Base-by-base conservation (phyloP, 2,888 invertebrate genomes). In the Dorcus hopei region DNA sequence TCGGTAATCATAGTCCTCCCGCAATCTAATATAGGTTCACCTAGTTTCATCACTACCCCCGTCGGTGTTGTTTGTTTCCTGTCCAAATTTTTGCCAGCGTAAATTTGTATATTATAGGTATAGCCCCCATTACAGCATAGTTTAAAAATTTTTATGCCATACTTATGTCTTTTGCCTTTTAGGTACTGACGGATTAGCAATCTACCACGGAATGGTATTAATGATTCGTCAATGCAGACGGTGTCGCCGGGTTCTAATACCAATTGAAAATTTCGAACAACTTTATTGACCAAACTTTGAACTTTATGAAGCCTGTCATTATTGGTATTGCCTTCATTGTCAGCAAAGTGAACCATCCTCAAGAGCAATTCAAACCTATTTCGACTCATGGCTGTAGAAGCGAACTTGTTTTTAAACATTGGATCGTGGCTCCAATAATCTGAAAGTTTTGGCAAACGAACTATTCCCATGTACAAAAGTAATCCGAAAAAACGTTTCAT, bases 371-470 rank as follows among this genome's bases (percentile, higher is more conserved):
- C 64, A 50, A 65, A 65, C 38, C 64, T 41, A 41, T 65, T 65
- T 54, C 61, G 41, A 49, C 54, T 54, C 61, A 65, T 65, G 43
- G 57, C 53, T 38, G 55, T 41, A 47, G 52, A 26, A 47, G 63
- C 53, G 53, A 65, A 62, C 14, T 58, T 49, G 56, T 52, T 58
- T 47, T 53, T 52, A 52, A 60, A 66, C 53, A 59, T 50, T 47
- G 52, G 49, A 11, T 68, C 63, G 52, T 54, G 64, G 53, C 64
- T 67, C 67, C 72, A 72, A 66, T 71, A 70, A 53, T 61, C 59
- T 38, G 52, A 43, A 42, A 70, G 26, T 51, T 52, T 58, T 61
- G 67, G 67, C 50, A 65, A 52, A 47, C 54, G 51, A 49, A 62
- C 65, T 43, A 69, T 54, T 14, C 67, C 65, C 68, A 71, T 19